Evolutionary conservation across 2,888 invertebrate genomes (phyloP), one percentile per base, ranked within the genome.

Genomic region (Catocala fraxini): DNA sequence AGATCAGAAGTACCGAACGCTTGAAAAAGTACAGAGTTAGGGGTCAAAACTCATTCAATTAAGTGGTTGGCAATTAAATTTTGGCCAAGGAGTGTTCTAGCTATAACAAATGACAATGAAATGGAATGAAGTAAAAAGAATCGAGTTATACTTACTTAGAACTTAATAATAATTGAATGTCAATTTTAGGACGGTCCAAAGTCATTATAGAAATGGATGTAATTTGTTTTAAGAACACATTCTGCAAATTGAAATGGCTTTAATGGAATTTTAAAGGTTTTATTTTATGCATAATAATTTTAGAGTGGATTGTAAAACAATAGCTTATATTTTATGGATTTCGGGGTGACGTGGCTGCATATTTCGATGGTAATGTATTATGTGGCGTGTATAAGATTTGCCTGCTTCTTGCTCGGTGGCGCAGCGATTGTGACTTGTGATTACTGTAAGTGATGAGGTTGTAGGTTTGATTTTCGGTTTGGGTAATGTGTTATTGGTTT

Each of bases 11-110:
- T 59, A 59, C 62, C 43, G 12, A 64, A 63, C 41, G n/a, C 42
- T 60, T 33, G 46, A 66, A 66, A 69, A 74, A 73, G 51, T 64
- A 66, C 42, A 7, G 51, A 60, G 51, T 66, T 63, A 56, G 41
- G 42, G 48, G 66, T 73, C 48, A 48, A 71, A 77, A 68, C 53
- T 69, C 63, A 67, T 67, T 74, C 56, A 74, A 67, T 71, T 61
- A 69, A 71, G 66, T 74, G 62, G 48, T 9, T 13, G 43, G 63
- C 62, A 73, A 74, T 77, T 71, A 69, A 65, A 53, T 74, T 60
- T 51, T 64, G 39, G 7, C 41, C 46, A 53, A 56, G 55, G 60
- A 73, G 55, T 61, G 60, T 64, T 68, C 56, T 6, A 59, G 56
- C 41, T 53, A 57, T 66, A 70, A 66, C 51, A 70, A 68, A 70